Conservation (phyloP, 1,140 invertebrate genomes). For the Orius insidiosus region DNA sequence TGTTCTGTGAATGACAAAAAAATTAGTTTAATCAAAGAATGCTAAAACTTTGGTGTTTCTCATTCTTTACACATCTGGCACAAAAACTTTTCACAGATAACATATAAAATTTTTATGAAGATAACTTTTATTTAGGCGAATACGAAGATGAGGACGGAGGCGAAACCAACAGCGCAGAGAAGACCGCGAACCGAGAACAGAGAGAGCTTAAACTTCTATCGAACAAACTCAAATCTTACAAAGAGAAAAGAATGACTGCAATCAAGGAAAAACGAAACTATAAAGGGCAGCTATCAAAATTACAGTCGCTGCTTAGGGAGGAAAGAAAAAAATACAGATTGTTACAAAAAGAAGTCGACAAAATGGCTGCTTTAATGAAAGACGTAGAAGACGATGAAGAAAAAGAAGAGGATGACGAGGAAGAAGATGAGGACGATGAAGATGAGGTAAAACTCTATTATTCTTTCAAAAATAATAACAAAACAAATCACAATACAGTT, state of each 20-base stretch:
- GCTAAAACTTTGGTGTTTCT: no score
- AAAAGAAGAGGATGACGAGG: constrained; percentile 30
- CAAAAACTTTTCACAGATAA: no score
- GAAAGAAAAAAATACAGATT: constrained; percentile 27
- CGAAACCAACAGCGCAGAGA: constrained; percentile 50
- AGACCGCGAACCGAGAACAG: constrained; percentile 38
- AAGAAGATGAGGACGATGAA: constrained; percentile 45
- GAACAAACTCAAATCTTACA: constrained; percentile 58
- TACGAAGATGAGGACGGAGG: constrained; percentile 53
- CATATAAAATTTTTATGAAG: no score
- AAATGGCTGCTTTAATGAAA: constrained; percentile 71
- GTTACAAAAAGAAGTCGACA: constrained; percentile 70
- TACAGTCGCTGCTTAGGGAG: constrained; percentile 47
- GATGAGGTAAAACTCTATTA: constrained; percentile 41
- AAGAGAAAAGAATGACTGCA: constrained; percentile 56
- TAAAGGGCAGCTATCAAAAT: constrained; percentile 63
- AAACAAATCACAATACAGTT: constrained; percentile 1
- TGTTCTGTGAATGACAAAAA: no score
- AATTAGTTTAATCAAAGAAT: no score
- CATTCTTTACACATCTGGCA: no score
- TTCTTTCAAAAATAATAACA: background rate
- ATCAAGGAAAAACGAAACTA: constrained; percentile 56
- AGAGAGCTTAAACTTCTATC: constrained; percentile 56
- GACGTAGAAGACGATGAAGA: constrained; percentile 55
- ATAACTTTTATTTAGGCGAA: constrained; percentile 7